phyloP scores from a whole-genome alignment of 2,888 invertebrate genomes.

The Pseudococcus longispinus region DNA sequence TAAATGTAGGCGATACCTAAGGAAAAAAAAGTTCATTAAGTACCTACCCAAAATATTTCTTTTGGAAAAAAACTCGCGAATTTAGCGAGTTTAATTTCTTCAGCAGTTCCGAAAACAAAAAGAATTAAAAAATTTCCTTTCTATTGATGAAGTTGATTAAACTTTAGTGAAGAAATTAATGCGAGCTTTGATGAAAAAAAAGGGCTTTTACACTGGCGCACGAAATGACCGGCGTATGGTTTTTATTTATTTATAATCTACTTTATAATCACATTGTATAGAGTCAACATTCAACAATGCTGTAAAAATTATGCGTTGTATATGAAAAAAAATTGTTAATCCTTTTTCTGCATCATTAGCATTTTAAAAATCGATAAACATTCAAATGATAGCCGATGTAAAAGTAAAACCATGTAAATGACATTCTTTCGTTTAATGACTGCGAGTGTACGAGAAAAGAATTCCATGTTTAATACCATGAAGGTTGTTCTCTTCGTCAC shows the following conservation, averaged over 20 bases:
- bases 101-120: not conserved
- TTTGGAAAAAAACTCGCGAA: not conserved
- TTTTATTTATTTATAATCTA: not conserved
- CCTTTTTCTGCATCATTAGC: slow-evolving; percentile 2
- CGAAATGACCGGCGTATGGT: not conserved
- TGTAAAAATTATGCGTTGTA: not conserved
- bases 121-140: not conserved
- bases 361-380: slow-evolving; percentile 2
- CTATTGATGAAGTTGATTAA: not conserved
- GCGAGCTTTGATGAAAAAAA: not conserved
- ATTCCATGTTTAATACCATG: slow-evolving; percentile 46
- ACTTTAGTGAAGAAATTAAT: not conserved
- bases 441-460: slow-evolving; percentile 4
- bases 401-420: slow-evolving; percentile 50
- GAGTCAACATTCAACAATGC: not conserved
- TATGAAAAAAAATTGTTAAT: not conserved
- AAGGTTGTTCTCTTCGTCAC: slow-evolving; percentile 45
- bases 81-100: not conserved
- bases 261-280: not conserved
- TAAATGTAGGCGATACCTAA: not conserved
- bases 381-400: slow-evolving; percentile 30
- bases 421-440: slow-evolving; percentile 36
- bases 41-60: not conserved
- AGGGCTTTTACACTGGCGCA: not conserved
- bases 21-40: not conserved